Evolutionary conservation across 2,797 vertebrate genomes (phyloP), one percentile per base, ranked within the genome.

Genomic region (Siniperca obscura): DNA sequence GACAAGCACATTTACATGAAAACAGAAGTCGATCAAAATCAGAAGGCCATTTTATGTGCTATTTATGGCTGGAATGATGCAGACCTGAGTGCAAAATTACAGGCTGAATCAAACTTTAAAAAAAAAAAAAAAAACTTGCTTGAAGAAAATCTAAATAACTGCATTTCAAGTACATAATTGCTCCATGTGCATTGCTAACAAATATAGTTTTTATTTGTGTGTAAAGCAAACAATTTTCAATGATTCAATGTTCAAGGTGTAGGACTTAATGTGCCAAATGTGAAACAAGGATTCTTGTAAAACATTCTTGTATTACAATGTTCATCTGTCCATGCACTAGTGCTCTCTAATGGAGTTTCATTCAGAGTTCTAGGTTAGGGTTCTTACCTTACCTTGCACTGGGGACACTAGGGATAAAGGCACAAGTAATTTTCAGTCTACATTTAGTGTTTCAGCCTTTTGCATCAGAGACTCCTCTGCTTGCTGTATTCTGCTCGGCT

Each of bases 401-500:
- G 59, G 30, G 42, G 52, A 46, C 60, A 76, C 36, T 50, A 10
- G 21, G 48, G 30, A 74, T 27, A 50, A 57, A 73, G 34, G 38
- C n/a, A 38, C 22, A 77, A 61, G 66, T 66, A 30, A 70, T 75
- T 73, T 87, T 89, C 6, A 59, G 78, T 55, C 27, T 27, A 84
- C 69, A 86, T 86, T 68, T 87, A 90, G 80, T 83, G 86, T 92
- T 92, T 91, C 91, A 92, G 83, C 36, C 73, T 90, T 94, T 93
- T 92, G 87, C 89, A 90, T 94, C 91, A 94, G 78, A 90, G 87
- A 65, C 48, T 76, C 34, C 40, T 85, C 76, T 70, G 81, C 61
- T 88, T 4, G 19, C 42, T 61, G 70, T 21, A 86, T 83, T 90
- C 80, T 83, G 80, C 82, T 80, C 68, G 40, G 85, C 81, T 81